phyloP scores from a whole-genome alignment of 2,113 vertebrate genomes.

The Sinocyclocheilus maitianheensis region DNA sequence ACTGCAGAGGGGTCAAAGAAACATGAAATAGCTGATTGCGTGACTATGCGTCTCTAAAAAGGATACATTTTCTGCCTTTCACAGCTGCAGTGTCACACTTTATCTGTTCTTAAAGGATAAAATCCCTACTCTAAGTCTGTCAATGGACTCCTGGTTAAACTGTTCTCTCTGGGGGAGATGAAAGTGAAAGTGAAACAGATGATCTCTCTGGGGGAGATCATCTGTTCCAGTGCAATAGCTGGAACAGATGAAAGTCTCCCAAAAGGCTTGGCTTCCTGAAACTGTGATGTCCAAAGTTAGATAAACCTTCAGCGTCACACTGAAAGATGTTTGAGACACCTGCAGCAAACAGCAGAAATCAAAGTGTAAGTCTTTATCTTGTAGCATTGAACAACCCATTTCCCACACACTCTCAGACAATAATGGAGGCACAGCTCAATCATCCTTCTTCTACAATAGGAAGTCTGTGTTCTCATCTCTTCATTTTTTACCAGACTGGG shows the following conservation, averaged over 20 bases:
- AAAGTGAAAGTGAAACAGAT: conserved; percentile 2
- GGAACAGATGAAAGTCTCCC: conserved; percentile 19
- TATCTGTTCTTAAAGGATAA: background rate
- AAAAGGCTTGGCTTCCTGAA: conserved; percentile 2
- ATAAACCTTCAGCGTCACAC: background rate
- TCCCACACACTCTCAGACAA: conserved; percentile 21
- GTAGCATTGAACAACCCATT: conserved; percentile 20
- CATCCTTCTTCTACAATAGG: conserved; percentile 35
- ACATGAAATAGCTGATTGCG: background rate
- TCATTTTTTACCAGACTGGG: conserved; percentile 40
- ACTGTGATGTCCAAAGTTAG: conserved; percentile 26
- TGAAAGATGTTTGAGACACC: conserved; percentile 20
- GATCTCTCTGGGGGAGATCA: no score
- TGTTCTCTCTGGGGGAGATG: background rate
- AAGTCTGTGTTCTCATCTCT: conserved; percentile 37
- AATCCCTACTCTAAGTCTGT: background rate
- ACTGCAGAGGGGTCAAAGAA: background rate
- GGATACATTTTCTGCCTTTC: background rate
- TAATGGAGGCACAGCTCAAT: conserved; percentile 21
- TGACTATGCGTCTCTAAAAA: background rate
- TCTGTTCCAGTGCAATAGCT: background rate
- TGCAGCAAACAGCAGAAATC: conserved; percentile 25
- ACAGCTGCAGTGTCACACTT: conserved; percentile 17
- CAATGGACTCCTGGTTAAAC: conserved; percentile 27
- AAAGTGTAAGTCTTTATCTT: conserved; percentile 8